phyloP scores from a whole-genome alignment of 2,113 vertebrate species.

The Opisthocomus hoazin region DNA sequence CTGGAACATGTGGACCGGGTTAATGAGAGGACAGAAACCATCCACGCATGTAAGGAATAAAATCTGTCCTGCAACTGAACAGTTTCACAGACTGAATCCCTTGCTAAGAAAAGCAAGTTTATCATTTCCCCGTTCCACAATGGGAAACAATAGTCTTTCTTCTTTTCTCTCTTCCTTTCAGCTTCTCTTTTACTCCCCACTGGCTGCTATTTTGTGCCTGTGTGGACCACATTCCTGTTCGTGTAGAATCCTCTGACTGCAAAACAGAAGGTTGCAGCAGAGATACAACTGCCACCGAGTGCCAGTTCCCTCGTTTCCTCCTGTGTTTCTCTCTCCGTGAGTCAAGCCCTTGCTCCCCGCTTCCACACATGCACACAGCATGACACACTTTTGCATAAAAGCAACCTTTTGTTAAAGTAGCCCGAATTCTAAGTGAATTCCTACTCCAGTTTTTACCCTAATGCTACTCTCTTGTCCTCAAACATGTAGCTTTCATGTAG shows the following conservation, averaged over 20 bases:
- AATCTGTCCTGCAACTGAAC: neutral
- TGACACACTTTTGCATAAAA: neutral
- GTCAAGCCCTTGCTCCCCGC: neutral
- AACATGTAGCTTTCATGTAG: neutral
- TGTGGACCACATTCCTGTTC: neutral
- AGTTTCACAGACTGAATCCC: neutral
- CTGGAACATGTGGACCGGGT: neutral
- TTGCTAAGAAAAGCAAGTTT: neutral
- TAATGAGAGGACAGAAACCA: neutral
- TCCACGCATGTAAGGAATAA: neutral
- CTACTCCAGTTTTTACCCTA: neutral
- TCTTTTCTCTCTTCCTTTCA: neutral
- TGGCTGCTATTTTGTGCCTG: neutral
- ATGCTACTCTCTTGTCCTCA: neutral
- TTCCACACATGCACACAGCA: neutral
- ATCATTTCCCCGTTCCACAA: neutral
- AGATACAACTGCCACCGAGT: neutral
- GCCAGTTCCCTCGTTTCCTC: neutral
- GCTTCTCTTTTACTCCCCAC: neutral
- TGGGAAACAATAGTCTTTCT: neutral
- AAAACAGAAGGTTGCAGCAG: neutral
- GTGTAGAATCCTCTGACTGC: neutral
- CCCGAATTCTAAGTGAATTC: neutral
- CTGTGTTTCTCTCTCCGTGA: neutral
- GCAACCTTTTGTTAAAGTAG: neutral